Conservation (phyloP, 2,888 invertebrate species). For the Chloroclysta siterata region DNA sequence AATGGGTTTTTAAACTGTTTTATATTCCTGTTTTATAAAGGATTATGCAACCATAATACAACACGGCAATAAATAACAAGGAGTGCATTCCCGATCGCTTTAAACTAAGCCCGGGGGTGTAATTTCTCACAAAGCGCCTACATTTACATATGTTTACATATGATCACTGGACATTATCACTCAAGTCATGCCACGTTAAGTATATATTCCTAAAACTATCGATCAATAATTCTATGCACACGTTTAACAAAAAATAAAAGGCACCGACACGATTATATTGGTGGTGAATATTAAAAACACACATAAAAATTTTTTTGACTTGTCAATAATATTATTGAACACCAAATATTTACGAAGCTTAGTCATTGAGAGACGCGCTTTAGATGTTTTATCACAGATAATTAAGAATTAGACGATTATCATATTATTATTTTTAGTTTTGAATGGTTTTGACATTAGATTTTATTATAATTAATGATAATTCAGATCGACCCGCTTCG, state of each 20-base stretch:
- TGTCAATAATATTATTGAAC: background rate
- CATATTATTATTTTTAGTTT: too few species aligned
- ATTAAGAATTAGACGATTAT: background rate
- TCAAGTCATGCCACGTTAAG: constrained; percentile 13
- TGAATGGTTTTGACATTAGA: too few species aligned
- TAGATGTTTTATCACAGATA: constrained; percentile 2
- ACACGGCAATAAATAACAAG: constrained; percentile 25
- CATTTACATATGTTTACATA: constrained; percentile 18
- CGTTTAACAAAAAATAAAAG: constrained; percentile 20
- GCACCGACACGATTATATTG: constrained; percentile 13
- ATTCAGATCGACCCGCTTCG: too few species aligned
- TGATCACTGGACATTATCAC: constrained; percentile 18
- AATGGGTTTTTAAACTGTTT: constrained; percentile 18
- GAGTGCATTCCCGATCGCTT: constrained; percentile 20
- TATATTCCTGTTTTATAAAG: background rate
- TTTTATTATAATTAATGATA: too few species aligned
- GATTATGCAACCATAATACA: background rate
- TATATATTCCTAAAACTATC: constrained; percentile 17
- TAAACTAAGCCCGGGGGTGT: constrained; percentile 17
- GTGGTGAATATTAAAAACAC: background rate
- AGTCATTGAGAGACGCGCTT: background rate
- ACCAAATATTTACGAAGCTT: background rate
- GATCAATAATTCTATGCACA: constrained; percentile 24
- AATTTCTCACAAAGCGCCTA: constrained; percentile 27
- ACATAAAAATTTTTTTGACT: background rate